phyloP scores from a whole-genome alignment of 1,140 invertebrate genomes.

The Rhynchophorus ferrugineus region DNA sequence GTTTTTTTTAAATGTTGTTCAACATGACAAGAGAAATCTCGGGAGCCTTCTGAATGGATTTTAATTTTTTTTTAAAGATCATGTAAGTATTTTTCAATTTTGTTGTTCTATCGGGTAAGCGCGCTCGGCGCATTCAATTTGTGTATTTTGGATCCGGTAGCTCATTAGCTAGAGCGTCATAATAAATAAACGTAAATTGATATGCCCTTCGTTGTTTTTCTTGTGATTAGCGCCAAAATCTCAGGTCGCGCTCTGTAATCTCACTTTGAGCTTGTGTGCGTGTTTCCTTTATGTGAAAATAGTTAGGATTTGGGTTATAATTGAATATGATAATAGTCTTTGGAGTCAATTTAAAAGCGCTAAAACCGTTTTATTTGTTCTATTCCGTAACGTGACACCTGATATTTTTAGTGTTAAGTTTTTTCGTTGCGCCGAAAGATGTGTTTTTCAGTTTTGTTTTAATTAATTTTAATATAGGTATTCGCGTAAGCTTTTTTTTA shows the following conservation, averaged over 20 bases:
- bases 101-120: not conserved
- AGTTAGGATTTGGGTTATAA: conserved; percentile 13
- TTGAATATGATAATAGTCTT: conserved; percentile 10
- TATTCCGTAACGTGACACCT: not conserved
- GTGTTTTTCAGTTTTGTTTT: not conserved
- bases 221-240: conserved; percentile 27
- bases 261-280: conserved; percentile 1
- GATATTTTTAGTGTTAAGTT: not conserved
- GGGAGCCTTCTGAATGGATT: conserved; percentile 16
- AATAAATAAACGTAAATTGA: conserved; percentile 31
- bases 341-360: conserved; percentile 10
- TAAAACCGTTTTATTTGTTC: conserved; percentile 2
- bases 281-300: conserved; percentile 17
- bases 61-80: conserved; percentile 19
- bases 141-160: too few species aligned
- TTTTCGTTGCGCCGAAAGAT: not conserved
- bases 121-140: too few species aligned
- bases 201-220: conserved; percentile 34
- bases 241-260: conserved; percentile 24
- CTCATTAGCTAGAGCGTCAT: conserved; percentile 24
- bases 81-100: conserved; percentile 22
- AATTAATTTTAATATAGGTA: too few species aligned
- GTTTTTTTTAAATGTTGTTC: conserved; percentile 24
- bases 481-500: too few species aligned
- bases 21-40: conserved; percentile 7